A percentile compares a stretch with the other conserved stretches of the same genome.
Conservation (phyloP, 2,113 vertebrate genomes). For the Aplodontia rufa region DNA sequence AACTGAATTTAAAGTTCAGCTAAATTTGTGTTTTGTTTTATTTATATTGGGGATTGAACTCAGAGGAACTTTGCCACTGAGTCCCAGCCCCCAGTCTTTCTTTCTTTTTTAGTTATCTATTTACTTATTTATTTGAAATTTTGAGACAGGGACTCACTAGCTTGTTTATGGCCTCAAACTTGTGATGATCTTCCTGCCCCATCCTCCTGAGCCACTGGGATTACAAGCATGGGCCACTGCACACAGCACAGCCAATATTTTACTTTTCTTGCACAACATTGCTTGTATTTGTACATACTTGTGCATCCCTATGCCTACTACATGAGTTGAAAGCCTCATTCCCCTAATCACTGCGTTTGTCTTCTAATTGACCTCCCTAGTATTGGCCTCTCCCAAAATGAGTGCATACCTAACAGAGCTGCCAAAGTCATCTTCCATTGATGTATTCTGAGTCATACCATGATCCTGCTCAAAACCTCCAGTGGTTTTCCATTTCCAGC, state of each 20-base stretch:
- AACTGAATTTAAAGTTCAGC: background rate
- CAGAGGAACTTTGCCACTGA: too few species aligned
- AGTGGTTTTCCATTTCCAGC: conserved; percentile 30
- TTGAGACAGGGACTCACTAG: too few species aligned
- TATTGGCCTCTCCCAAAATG: background rate
- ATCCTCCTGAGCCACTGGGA: too few species aligned
- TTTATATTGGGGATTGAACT: too few species aligned
- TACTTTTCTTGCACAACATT: background rate
- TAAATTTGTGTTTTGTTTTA: too few species aligned
- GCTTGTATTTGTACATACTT: background rate
- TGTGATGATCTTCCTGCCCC: too few species aligned
- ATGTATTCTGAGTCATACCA: background rate
- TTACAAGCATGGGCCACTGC: too few species aligned
- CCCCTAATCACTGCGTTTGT: background rate
- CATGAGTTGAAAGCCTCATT: background rate
- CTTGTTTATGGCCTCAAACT: too few species aligned
- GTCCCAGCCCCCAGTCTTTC: too few species aligned
- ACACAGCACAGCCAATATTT: too few species aligned
- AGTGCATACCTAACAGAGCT: background rate
- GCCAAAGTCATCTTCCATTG: background rate
- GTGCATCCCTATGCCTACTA: background rate
- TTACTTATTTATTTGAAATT: too few species aligned
- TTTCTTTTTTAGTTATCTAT: too few species aligned
- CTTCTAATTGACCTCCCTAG: background rate
- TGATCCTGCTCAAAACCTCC: conserved; percentile 25